Base-by-base conservation (phyloP, 1,140 invertebrate genomes). In the Philotrypesis tridentata region DNA sequence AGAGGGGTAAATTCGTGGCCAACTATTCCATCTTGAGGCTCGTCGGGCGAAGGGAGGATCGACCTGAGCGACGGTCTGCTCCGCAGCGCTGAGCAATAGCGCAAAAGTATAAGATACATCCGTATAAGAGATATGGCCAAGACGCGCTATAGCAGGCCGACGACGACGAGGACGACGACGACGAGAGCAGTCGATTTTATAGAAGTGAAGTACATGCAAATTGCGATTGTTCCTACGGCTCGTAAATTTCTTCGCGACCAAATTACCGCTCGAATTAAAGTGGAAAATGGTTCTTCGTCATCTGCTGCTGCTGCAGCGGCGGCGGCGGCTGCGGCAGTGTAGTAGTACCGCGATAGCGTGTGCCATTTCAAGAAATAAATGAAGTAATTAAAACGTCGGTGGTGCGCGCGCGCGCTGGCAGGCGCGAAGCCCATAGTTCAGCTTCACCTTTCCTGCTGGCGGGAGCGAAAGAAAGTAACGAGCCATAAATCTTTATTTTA, bases 331-430 rank as follows among this genome's bases (percentile, higher is more conserved):
- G 37, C 21, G 21, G 6, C 7, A 25, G 37, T 6, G 29, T 37
- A 48, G 43, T 55, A n/a, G 48, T 17, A 17, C 48, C 11, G 67
- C 33, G 73, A 80, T 83, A 80, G 61, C 72, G 73, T 76, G 77
- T 70, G 73, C 63, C 77, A 80, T 83, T 83, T 80, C 76, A 61
- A 76, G 82, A 83, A 83, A 83, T 83, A 83, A 80, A 83, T 83
- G 82, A 80, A 83, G 82, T 83, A 80, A 83, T 83, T 83, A 78
- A 83, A 83, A 83, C 25, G 76, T 74, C 75, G 27, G 40, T 72
- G 21, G 37, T 27, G 79, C 14, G 23, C 61, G 40, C 23, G 79
- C 14, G 23, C 61, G 40, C 23, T 55, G 37, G 48, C 31, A 43
- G 25, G 71, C 21, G 61, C 31, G 74, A 40, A 75, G 21, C 29